Percentiles rank a stretch among this genome's conserved stretches.
These are phyloP conservation scores for Hesperia comma DNA, from an alignment of 2,888 invertebrate species.

Conservation along the genomic window DNA sequence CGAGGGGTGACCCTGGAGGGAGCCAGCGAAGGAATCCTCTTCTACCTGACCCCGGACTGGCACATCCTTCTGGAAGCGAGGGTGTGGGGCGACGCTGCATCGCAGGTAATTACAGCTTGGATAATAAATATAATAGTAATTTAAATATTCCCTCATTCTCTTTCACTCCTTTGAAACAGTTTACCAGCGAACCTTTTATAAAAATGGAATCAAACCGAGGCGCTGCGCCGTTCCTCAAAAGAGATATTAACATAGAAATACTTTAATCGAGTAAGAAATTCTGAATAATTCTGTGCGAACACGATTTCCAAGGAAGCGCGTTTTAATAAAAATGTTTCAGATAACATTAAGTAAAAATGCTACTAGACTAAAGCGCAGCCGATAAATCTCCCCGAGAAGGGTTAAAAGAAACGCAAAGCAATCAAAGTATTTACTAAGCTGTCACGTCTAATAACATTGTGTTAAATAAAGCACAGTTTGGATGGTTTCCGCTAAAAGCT, in stretches of 20 bases:
- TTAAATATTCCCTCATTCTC: too few species aligned
- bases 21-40: constrained; percentile 87
- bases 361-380: background rate
- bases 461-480: constrained; percentile 41
- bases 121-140: too few species aligned
- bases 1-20: constrained; percentile 87
- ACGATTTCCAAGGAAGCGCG: background rate
- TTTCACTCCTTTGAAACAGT: background rate
- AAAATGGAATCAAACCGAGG: background rate
- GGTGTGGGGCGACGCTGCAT: constrained; percentile 93
- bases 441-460: constrained; percentile 17
- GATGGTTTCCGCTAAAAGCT: constrained; percentile 42
- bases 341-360: background rate
- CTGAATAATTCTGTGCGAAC: background rate
- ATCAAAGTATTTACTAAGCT: constrained; percentile 8
- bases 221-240: background rate
- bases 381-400: background rate
- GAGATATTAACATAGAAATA: background rate
- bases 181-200: background rate
- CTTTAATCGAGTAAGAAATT: background rate
- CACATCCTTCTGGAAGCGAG: constrained; percentile 84
- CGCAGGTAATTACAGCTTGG: constrained; percentile 72
- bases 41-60: constrained; percentile 90
- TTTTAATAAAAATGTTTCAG: constrained; percentile 1
- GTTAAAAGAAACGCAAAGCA: constrained; percentile 11